Evolutionary conservation across 2,113 vertebrate species (phyloP).

Genomic region (Columba janthina): DNA sequence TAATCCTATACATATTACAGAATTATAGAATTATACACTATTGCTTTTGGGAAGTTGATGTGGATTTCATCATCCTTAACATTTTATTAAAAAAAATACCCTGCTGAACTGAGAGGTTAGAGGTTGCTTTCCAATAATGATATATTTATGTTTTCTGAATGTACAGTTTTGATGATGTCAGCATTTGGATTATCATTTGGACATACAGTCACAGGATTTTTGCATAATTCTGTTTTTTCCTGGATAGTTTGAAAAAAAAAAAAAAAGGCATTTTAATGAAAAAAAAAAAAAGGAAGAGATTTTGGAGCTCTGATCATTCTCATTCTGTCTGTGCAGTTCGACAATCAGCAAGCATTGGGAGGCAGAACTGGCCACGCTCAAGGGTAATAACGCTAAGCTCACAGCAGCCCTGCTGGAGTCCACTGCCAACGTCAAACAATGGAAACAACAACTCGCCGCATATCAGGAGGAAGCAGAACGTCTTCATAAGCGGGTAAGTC

Average conservation of each 20-base stretch:
- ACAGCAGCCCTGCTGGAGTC: slow-evolving; percentile 96
- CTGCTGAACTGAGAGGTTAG: background rate
- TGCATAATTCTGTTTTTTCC: background rate
- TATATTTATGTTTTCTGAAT: background rate
- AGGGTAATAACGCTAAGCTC: slow-evolving; percentile 97
- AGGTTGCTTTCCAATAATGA: background rate
- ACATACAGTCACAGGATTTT: background rate
- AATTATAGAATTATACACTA: background rate
- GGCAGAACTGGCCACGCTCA: slow-evolving; percentile 94
- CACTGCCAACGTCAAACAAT: slow-evolving; percentile 99
- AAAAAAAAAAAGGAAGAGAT: background rate
- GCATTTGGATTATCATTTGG: background rate
- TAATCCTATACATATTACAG: background rate
- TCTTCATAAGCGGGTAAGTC: slow-evolving; percentile 92
- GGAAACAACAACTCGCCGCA: slow-evolving; percentile 97
- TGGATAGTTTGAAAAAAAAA: background rate
- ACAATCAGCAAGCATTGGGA: slow-evolving; percentile 98
- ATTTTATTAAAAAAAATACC: background rate
- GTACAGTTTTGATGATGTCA: background rate
- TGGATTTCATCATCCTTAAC: background rate
- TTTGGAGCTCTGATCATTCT: background rate
- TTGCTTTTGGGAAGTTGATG: background rate
- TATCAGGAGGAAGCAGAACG: slow-evolving; percentile 98
- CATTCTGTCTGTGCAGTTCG: slow-evolving; percentile 71
- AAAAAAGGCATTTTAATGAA: background rate